Evolutionary conservation across 2,888 invertebrate species (phyloP), one percentile per base, ranked within the genome.

Genomic region (Spodoptera littoralis): DNA sequence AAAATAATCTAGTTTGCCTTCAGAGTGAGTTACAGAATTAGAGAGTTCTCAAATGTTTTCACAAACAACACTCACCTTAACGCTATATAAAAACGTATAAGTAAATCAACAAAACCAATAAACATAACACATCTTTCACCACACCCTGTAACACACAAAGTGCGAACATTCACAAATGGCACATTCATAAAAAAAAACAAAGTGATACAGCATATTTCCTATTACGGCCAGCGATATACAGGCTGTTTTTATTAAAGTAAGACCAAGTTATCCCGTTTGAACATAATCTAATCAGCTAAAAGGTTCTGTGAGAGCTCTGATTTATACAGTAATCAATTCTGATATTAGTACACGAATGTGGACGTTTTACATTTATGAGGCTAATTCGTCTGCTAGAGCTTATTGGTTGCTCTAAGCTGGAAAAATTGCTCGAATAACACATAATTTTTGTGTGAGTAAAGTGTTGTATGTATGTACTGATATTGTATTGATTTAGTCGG

Each of bases 231-330:
- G 36, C 53, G 63, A 65, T 69, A 73, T 56, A 68, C 62, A 54
- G 50, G 62, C 42, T 57, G 60, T 48, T 45, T 73, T 65, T 76
- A 79, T 76, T 56, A 72, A 72, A 76, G 63, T 60, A 76, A 65
- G 61, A 50, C 74, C 64, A 77, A 74, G 65, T 68, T 70, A 55
- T 53, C 65, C 45, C 75, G 65, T 77, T 77, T 79, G 70, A 60
- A 62, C 66, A 77, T 77, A 76, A 79, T 73, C 70, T 73, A 79
- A 79, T 79, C 80, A 70, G 75, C 79, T 79, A 79, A 79, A 77
- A 79, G 79, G 66, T 76, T 77, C 54, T 11, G 46, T 44, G 53
- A 67, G 61, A 42, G 70, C 55, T 68, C 62, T 79, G 80, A 79
- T 79, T 75, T 79, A 75, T 79, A 65, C 63, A 66, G 75, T 71